Percentiles rank a stretch among this genome's conserved stretches.
phyloP scores from a whole-genome alignment of 2,888 invertebrate species.

The Cerastis rubricosa region DNA sequence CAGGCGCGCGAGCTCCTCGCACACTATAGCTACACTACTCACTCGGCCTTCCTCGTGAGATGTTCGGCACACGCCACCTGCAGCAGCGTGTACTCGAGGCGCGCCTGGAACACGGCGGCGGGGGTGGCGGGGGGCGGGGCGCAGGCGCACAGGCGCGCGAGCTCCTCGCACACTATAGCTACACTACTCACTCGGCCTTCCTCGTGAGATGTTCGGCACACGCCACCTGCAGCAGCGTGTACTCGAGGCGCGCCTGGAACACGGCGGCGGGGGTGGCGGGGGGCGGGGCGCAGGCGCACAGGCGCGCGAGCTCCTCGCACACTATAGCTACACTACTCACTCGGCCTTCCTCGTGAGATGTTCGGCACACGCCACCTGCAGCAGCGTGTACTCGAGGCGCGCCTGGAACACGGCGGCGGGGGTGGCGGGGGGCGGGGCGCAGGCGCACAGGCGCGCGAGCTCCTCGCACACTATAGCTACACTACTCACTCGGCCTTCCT shows the following conservation, averaged over 20 bases:
- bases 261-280: constrained; percentile 91
- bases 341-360: constrained; percentile 86
- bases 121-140: constrained; percentile 86
- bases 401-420: constrained; percentile 94
- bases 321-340: constrained; percentile 87
- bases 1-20: neutral
- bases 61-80: constrained; percentile 80
- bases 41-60: constrained; percentile 86
- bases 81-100: constrained; percentile 91
- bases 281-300: constrained; percentile 91
- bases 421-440: constrained; percentile 86
- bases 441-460: constrained; percentile 84
- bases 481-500: constrained; percentile 83
- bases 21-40: constrained; percentile 62
- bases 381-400: constrained; percentile 91
- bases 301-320: constrained; percentile 97
- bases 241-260: constrained; percentile 94
- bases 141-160: constrained; percentile 84
- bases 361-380: constrained; percentile 79
- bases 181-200: constrained; percentile 82
- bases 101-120: constrained; percentile 94
- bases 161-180: constrained; percentile 5
- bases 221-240: constrained; percentile 81
- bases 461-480: constrained; percentile 1
- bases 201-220: constrained; percentile 82